These are phyloP conservation scores for Caenorhabditis tropicalis DNA, from an alignment of 1,140 invertebrate species.

Conservation along the genomic window DNA sequence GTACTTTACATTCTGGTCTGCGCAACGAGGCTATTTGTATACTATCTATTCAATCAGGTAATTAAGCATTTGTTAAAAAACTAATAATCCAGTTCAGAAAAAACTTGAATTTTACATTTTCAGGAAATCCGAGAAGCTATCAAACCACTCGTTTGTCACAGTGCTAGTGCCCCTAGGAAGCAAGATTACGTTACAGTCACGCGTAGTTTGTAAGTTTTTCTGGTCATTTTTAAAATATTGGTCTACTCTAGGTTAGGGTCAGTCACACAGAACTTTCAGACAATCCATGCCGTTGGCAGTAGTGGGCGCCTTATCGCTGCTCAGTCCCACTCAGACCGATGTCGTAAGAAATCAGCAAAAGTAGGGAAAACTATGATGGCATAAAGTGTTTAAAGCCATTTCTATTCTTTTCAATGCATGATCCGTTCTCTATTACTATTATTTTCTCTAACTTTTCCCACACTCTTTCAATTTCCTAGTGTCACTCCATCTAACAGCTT, in stretches of 20 bases:
- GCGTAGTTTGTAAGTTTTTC: neutral
- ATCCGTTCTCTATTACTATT: neutral
- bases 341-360: neutral
- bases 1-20: conserved; percentile 54
- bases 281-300: conserved; percentile 22
- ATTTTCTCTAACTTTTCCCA: neutral
- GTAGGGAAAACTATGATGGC: neutral
- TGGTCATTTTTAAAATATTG: neutral
- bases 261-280: no score
- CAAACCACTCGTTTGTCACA: conserved; percentile 22
- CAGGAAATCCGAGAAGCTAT: conserved; percentile 47
- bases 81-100: no score
- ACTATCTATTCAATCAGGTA: conserved; percentile 56
- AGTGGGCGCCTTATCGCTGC: conserved; percentile 1
- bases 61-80: neutral
- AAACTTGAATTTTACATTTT: neutral
- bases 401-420: neutral
- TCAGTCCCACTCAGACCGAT: neutral
- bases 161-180: neutral
- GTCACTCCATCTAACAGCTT: neutral
- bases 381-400: neutral
- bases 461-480: neutral
- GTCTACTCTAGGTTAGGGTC: no score
- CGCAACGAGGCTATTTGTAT: conserved; percentile 51
- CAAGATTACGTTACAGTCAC: neutral